Evolutionary conservation across 53 echinoderm and acorn worm genomes (phyloP).

Genomic region (Echinometra lucunter): DNA sequence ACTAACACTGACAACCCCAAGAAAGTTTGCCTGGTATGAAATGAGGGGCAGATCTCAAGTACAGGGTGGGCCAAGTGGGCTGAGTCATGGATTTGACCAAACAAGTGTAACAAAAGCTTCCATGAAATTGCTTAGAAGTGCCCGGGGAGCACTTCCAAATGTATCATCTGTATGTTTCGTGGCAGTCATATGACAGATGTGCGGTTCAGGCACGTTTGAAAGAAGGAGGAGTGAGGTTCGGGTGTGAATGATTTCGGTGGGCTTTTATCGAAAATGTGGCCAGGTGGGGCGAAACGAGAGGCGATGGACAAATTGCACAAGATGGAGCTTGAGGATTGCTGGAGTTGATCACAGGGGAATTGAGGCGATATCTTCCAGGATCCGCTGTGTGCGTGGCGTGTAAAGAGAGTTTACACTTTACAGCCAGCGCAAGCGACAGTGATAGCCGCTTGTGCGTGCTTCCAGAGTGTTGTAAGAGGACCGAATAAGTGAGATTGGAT

Average conservation of each 20-base stretch:
- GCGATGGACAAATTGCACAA: neutral
- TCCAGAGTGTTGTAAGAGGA: constrained; percentile 34
- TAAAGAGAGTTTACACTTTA: constrained; percentile 49
- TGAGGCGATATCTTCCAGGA: neutral
- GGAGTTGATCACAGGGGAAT: constrained; percentile 22
- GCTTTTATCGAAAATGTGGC: constrained; percentile 21
- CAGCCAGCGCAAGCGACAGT: neutral
- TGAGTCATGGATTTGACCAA: constrained; percentile 55
- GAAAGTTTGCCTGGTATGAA: neutral
- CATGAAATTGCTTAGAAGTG: constrained; percentile 13
- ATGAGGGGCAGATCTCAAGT: constrained; percentile 22
- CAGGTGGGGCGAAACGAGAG: constrained; percentile 20
- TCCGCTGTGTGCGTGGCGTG: neutral
- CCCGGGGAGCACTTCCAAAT: constrained; percentile 37
- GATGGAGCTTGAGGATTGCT: neutral
- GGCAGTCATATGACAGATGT: constrained; percentile 14
- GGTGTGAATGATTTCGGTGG: constrained; percentile 10
- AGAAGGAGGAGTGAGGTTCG: neutral
- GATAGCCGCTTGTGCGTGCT: constrained; percentile 53
- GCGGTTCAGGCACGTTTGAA: neutral
- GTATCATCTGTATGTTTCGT: constrained; percentile 43
- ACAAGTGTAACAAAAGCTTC: constrained; percentile 49
- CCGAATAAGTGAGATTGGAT: constrained; percentile 47
- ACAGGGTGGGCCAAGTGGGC: constrained; percentile 25
- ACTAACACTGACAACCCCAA: constrained; percentile 23